A percentile compares a stretch with the other conserved stretches of the same genome.
Evolutionary conservation across 2,888 invertebrate genomes (phyloP).

Genomic region (Diachrysia chrysitis): DNA sequence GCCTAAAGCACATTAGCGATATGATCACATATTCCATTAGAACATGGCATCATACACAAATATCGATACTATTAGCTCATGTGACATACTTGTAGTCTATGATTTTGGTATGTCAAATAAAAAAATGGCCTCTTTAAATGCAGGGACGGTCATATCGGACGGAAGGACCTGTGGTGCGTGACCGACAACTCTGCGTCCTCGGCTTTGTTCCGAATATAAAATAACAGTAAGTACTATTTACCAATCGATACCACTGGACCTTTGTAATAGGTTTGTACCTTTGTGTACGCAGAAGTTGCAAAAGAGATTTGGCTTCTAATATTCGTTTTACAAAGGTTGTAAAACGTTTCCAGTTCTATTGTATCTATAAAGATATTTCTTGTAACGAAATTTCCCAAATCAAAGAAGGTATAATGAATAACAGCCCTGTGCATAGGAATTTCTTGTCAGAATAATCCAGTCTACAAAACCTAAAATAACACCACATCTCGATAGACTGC

Average conservation of each 20-base stretch:
- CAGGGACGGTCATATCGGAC: constrained; percentile 72
- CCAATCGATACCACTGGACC: constrained; percentile 49
- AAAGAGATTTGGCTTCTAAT: constrained; percentile 11
- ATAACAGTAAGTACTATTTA: constrained; percentile 61
- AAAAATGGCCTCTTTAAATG: constrained; percentile 68
- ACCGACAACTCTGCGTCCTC: constrained; percentile 70
- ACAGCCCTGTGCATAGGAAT: neutral
- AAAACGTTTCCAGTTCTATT: neutral
- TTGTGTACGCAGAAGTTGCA: constrained; percentile 16
- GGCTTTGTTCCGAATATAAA: constrained; percentile 70
- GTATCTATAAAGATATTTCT: neutral
- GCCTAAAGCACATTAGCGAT: constrained; percentile 46
- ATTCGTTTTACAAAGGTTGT: neutral
- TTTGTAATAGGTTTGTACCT: constrained; percentile 31
- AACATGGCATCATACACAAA: constrained; percentile 39
- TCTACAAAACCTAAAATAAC: neutral
- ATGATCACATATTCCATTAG: constrained; percentile 42
- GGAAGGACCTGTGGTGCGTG: constrained; percentile 76
- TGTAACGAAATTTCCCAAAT: neutral
- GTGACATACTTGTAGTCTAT: constrained; percentile 10
- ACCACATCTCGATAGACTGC: neutral
- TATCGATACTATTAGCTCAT: constrained; percentile 36
- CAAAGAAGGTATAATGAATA: neutral
- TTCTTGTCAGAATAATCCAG: neutral
- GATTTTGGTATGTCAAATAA: constrained; percentile 34